Percentiles rank a stretch among this genome's conserved stretches.
Conservation (phyloP, 2,113 vertebrate species). For the Platanista minor region DNA sequence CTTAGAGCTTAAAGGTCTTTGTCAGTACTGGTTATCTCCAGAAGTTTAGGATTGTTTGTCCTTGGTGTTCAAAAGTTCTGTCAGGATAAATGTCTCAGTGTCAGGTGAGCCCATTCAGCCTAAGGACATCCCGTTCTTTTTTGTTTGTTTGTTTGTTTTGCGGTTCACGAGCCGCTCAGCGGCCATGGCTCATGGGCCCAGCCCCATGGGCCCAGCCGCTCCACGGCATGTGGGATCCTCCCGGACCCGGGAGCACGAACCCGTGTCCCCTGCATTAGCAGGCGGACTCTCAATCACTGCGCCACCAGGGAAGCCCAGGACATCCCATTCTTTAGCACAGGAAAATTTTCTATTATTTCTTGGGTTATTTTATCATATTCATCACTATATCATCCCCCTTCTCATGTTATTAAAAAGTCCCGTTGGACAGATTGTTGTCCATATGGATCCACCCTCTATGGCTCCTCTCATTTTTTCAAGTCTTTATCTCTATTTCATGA, state of each 20-base stretch:
- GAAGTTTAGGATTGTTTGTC: background rate
- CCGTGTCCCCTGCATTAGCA: too few species aligned
- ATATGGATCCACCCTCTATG: background rate
- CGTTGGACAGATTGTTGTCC: background rate
- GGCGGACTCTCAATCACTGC: too few species aligned
- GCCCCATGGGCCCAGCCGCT: too few species aligned
- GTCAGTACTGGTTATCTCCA: background rate
- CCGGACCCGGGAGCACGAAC: too few species aligned
- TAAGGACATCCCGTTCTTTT: background rate
- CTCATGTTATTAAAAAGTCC: background rate
- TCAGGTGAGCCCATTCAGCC: background rate
- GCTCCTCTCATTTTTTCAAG: background rate
- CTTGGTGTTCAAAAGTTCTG: background rate
- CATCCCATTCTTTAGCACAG: background rate
- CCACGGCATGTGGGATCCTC: too few species aligned
- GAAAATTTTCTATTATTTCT: background rate
- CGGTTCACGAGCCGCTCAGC: too few species aligned
- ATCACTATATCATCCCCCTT: background rate
- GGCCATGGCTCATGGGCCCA: too few species aligned
- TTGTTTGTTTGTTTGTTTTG: too few species aligned
- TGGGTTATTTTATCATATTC: background rate
- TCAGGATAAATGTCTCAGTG: background rate
- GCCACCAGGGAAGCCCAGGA: too few species aligned
- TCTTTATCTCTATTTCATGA: background rate
- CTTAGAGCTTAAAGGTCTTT: background rate